Evolutionary conservation across 2,113 vertebrate species (phyloP).

Genomic region (Grus americana): DNA sequence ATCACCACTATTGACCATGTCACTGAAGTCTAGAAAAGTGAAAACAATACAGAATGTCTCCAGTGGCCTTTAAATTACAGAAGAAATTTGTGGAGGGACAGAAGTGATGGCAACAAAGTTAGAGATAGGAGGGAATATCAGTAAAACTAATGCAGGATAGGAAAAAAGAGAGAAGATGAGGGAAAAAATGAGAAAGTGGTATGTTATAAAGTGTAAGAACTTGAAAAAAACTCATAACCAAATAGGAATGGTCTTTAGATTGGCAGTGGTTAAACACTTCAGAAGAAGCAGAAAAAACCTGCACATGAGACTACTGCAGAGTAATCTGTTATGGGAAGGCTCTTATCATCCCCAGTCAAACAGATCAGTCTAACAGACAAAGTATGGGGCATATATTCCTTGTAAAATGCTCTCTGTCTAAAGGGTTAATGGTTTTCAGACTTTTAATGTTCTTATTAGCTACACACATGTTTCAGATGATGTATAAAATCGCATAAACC

Average conservation of each 20-base stretch:
- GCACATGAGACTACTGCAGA: fast-evolving
- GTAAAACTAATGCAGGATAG: background rate
- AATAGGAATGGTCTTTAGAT: background rate
- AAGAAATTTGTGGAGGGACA: background rate
- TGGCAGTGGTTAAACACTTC: background rate
- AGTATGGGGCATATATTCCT: background rate
- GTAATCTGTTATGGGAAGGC: background rate
- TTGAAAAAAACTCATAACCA: background rate
- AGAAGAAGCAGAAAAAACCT: background rate
- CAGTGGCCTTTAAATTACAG: background rate
- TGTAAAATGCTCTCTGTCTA: background rate
- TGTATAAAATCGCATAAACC: background rate
- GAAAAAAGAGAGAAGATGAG: background rate
- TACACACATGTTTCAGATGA: background rate
- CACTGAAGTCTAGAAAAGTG: background rate
- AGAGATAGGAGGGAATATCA: background rate
- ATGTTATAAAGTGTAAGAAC: background rate
- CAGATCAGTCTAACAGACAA: background rate
- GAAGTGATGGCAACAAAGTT: background rate
- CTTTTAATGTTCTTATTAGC: background rate
- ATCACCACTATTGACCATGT: background rate
- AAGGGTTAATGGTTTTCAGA: background rate
- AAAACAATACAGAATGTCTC: background rate
- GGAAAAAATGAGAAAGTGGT: background rate
- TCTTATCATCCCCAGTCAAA: background rate